phyloP scores from a whole-genome alignment of 2,113 vertebrate genomes.

The Sialia sialis region DNA sequence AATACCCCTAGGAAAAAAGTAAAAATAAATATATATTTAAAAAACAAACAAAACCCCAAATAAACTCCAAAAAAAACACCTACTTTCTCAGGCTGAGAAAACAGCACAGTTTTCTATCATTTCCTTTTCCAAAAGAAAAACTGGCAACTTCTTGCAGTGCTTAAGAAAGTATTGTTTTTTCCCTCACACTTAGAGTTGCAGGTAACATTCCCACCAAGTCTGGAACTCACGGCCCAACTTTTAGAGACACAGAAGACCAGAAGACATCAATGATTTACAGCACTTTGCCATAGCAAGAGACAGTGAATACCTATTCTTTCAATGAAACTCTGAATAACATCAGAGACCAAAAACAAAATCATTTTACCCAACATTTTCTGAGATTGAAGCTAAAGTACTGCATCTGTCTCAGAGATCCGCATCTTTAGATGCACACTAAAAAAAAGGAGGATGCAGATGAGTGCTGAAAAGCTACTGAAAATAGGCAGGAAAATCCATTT shows the following conservation, averaged over 20 bases:
- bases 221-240: not conserved
- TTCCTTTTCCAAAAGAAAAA: not conserved
- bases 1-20: not conserved
- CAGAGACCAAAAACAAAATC: not conserved
- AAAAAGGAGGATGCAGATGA: not conserved
- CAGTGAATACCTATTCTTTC: not conserved
- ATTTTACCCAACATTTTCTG: not conserved
- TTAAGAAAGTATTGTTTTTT: not conserved
- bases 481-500: not conserved
- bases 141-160: not conserved
- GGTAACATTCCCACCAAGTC: not conserved
- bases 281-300: not conserved
- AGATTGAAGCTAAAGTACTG: not conserved
- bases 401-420: not conserved
- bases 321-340: not conserved
- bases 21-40: not conserved
- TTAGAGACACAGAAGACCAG: not conserved
- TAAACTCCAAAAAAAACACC: rapidly evolving
- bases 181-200: not conserved
- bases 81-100: not conserved
- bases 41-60: not conserved
- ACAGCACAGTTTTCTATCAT: not conserved
- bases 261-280: not conserved
- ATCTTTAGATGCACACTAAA: not conserved
- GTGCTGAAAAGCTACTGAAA: not conserved